Evolutionary conservation across 2,888 invertebrate genomes (phyloP).

Genomic region (Corythucha ciliata): DNA sequence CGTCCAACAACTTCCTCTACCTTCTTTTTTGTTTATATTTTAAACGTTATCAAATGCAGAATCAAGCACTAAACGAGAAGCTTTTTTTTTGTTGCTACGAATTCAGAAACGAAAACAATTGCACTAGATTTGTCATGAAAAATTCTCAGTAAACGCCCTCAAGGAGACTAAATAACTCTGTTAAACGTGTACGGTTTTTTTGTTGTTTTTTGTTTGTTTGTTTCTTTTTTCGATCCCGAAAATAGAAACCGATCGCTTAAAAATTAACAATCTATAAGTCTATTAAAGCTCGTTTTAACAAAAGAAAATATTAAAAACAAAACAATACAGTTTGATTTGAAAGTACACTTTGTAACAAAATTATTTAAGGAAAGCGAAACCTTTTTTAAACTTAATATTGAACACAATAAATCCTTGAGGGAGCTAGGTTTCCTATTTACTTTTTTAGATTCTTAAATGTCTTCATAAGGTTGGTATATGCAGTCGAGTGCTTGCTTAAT

Average conservation of each 20-base stretch:
- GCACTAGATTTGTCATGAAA: neutral
- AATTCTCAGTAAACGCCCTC: constrained; percentile 10
- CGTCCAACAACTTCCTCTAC: constrained; percentile 1
- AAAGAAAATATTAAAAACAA: constrained; percentile 15
- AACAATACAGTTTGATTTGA: constrained; percentile 22
- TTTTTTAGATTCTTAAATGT: constrained; percentile 9
- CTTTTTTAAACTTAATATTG: neutral
- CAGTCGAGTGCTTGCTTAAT: constrained; percentile 33
- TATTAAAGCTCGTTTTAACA: constrained; percentile 18
- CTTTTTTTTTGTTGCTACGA: too few relatives aligned
- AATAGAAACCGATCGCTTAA: too few relatives aligned
- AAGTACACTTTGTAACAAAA: constrained; percentile 29
- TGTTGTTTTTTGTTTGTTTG: neutral
- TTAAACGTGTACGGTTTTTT: neutral
- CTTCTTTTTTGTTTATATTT: neutral
- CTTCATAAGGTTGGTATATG: constrained; percentile 31
- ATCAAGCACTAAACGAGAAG: too few relatives aligned
- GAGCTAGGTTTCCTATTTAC: neutral
- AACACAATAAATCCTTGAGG: neutral
- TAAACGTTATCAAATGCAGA: neutral
- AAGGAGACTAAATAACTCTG: neutral
- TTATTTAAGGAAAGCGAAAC: too few relatives aligned
- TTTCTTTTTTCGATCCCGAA: too few relatives aligned
- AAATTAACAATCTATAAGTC: constrained; percentile 20
- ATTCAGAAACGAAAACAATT: too few relatives aligned